Conservation (phyloP, 2,797 vertebrate species). For the Numenius phaeopus region DNA sequence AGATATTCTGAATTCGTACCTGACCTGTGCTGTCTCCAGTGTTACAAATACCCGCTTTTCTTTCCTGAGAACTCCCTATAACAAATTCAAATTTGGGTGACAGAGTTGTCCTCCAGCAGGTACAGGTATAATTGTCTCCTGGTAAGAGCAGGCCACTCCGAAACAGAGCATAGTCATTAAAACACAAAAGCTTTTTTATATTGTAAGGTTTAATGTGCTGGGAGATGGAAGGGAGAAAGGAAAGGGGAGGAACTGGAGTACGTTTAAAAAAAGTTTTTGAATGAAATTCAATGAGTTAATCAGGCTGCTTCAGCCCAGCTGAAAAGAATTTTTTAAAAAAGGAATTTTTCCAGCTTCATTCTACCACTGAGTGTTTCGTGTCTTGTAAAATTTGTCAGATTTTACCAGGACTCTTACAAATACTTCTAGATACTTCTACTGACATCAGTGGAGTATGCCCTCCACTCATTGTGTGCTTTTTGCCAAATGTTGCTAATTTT, state of each 20-base stretch:
- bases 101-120: not conserved
- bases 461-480: not conserved
- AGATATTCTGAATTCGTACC: not conserved
- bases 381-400: not conserved
- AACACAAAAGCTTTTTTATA: not conserved
- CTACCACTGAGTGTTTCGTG: not conserved
- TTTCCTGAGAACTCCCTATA: not conserved
- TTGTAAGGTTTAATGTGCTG: conserved; percentile 60
- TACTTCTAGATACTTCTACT: not conserved
- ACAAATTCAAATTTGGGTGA: not conserved
- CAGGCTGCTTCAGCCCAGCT: not conserved
- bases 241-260: not conserved
- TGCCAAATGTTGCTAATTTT: not conserved
- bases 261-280: not conserved
- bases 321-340: not conserved
- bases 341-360: not conserved
- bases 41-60: not conserved
- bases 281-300: not conserved
- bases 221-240: conserved; percentile 70
- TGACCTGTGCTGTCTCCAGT: not conserved
- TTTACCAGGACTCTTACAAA: not conserved
- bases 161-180: not conserved
- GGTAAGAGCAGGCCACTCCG: not conserved
- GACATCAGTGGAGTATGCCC: not conserved
- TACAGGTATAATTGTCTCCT: not conserved